Evolutionary conservation across 2,888 invertebrate species (phyloP).

Genomic region (Xestia xanthographa): DNA sequence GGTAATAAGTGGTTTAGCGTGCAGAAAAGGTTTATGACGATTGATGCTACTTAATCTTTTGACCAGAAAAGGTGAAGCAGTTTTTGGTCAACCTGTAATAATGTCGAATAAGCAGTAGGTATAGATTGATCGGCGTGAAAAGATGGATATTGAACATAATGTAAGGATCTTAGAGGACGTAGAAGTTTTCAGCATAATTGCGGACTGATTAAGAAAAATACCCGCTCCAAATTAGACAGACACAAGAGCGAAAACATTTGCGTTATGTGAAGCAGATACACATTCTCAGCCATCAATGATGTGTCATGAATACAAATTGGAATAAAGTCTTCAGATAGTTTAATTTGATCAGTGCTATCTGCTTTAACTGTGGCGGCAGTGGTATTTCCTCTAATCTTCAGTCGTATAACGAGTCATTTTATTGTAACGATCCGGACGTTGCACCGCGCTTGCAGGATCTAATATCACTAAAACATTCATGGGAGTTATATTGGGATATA

Average conservation of each 20-base stretch:
- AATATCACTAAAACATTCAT: conserved; percentile 6
- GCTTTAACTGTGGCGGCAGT: conserved; percentile 9
- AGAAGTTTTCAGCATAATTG: neutral
- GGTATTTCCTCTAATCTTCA: conserved; percentile 9
- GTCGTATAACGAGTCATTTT: neutral
- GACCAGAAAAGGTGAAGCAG: neutral
- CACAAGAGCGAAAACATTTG: neutral
- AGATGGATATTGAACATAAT: neutral
- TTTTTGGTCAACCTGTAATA: neutral
- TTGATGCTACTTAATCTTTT: neutral
- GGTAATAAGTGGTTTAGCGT: neutral
- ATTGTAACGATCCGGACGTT: neutral
- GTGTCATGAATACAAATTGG: conserved; percentile 27
- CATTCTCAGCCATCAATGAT: conserved; percentile 23
- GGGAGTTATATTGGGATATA: neutral
- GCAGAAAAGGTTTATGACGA: neutral
- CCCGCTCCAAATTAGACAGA: conserved; percentile 8
- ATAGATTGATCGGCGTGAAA: neutral
- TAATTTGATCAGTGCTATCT: conserved; percentile 8
- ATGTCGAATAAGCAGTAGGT: neutral
- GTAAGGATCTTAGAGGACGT: neutral
- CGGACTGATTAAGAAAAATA: neutral
- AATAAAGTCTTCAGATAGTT: conserved; percentile 8
- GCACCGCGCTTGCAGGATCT: neutral
- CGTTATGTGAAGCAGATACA: conserved; percentile 14